These are phyloP conservation scores for Aleiodes leptofemur DNA, from an alignment of 2,888 invertebrate species.

Conservation along the genomic window DNA sequence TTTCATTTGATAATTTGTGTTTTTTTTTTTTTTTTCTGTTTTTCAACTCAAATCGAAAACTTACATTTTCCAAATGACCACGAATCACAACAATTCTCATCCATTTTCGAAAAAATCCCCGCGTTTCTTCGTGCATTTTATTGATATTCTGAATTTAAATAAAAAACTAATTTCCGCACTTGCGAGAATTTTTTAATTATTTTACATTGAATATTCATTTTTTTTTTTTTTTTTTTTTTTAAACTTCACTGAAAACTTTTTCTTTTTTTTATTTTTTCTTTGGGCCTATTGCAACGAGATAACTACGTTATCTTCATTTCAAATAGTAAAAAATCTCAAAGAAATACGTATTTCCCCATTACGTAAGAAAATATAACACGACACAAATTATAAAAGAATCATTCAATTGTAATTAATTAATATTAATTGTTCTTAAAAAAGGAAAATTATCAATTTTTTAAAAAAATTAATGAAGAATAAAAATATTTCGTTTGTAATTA, in stretches of 20 bases:
- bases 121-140: conserved; percentile 64
- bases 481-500: neutral
- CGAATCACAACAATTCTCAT: conserved; percentile 66
- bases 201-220: conserved; percentile 9
- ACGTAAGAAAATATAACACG: too few species aligned
- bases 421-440: neutral
- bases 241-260: too few species aligned
- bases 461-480: too few species aligned
- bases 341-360: too few species aligned
- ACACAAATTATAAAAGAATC: too few species aligned
- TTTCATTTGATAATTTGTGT: neutral
- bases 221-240: neutral
- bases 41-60: conserved; percentile 34
- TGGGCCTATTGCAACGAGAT: too few species aligned
- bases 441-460: too few species aligned
- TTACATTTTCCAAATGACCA: conserved; percentile 66
- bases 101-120: conserved; percentile 66
- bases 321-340: too few species aligned
- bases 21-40: neutral
- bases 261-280: too few species aligned
- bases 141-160: neutral
- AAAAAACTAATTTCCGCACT: neutral
- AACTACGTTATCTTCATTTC: too few species aligned
- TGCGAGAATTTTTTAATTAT: neutral
- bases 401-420: too few species aligned